A percentile compares a stretch with the other conserved stretches of the same genome.
Evolutionary conservation across 2,113 vertebrate genomes (phyloP).

Genomic region (Corythoichthys haematopterus): DNA sequence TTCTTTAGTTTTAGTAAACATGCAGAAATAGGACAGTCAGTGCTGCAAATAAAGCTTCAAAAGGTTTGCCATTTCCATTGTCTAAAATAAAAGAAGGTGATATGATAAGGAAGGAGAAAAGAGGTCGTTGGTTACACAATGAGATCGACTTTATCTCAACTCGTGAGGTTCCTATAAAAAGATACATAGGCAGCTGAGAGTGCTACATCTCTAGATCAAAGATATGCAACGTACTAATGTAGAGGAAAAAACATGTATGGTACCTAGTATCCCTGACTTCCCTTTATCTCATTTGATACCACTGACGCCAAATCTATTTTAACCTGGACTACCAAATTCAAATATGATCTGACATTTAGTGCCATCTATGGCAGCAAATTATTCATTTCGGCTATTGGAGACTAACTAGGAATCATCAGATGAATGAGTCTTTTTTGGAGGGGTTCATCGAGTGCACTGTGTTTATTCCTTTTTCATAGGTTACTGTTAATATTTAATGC

Average conservation of each 20-base stretch:
- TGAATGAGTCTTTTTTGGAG: neutral
- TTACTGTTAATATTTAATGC: neutral
- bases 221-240: constrained; percentile 19
- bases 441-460: neutral
- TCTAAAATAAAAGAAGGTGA: neutral
- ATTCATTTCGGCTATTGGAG: too few relatives aligned
- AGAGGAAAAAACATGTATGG: neutral
- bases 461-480: neutral
- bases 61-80: neutral
- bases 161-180: constrained; percentile 47
- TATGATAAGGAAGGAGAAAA: constrained; percentile 3
- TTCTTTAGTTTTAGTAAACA: neutral
- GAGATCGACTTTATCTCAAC: constrained; percentile 32
- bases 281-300: neutral
- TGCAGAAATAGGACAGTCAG: neutral
- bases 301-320: too few relatives aligned
- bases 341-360: too few relatives aligned
- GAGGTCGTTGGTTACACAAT: constrained; percentile 24
- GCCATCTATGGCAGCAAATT: too few relatives aligned
- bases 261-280: neutral
- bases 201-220: constrained; percentile 41
- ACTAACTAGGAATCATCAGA: too few relatives aligned
- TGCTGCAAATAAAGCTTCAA: neutral
- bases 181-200: constrained; percentile 42
- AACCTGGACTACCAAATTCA: too few relatives aligned